Evolutionary conservation across 2,888 invertebrate species (phyloP).

Genomic region (Melanostoma mellinum): DNA sequence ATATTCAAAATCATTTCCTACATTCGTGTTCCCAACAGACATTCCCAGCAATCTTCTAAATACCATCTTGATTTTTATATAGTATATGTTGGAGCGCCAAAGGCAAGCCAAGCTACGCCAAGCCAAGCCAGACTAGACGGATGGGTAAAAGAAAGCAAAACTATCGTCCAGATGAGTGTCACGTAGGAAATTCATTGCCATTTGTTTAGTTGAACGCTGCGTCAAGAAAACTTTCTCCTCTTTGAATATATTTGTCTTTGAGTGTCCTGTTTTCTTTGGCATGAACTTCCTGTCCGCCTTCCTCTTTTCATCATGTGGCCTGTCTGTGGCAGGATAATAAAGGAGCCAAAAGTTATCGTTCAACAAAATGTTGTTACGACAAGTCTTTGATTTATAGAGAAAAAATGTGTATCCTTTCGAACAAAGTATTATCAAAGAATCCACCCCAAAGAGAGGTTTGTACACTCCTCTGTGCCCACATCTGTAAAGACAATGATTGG

Average conservation of each 20-base stretch:
- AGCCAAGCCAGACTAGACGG: constrained; percentile 20
- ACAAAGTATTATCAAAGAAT: constrained; percentile 28
- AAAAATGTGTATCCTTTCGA: neutral
- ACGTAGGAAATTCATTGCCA: constrained; percentile 52
- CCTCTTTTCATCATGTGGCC: neutral
- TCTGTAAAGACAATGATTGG: constrained; percentile 20
- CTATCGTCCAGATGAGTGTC: constrained; percentile 41
- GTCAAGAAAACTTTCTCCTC: constrained; percentile 58
- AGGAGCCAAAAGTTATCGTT: constrained; percentile 30
- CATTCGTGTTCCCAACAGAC: constrained; percentile 28
- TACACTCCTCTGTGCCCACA: constrained; percentile 18
- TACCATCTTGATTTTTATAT: no score
- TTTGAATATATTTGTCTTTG: constrained; percentile 55
- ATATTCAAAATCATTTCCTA: constrained; percentile 68
- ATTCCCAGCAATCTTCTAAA: no score
- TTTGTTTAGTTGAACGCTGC: constrained; percentile 48
- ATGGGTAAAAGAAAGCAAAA: constrained; percentile 19
- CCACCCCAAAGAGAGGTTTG: constrained; percentile 25
- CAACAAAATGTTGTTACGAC: neutral
- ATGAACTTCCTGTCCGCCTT: constrained; percentile 43
- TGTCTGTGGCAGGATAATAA: constrained; percentile 58
- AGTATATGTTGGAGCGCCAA: no score
- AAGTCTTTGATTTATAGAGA: neutral
- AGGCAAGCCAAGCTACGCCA: neutral
- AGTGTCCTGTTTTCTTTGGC: constrained; percentile 42